These are phyloP conservation scores for Ctenochaetus hawaiiensis DNA, from an alignment of 2,797 vertebrate species.

Conservation along the genomic window DNA sequence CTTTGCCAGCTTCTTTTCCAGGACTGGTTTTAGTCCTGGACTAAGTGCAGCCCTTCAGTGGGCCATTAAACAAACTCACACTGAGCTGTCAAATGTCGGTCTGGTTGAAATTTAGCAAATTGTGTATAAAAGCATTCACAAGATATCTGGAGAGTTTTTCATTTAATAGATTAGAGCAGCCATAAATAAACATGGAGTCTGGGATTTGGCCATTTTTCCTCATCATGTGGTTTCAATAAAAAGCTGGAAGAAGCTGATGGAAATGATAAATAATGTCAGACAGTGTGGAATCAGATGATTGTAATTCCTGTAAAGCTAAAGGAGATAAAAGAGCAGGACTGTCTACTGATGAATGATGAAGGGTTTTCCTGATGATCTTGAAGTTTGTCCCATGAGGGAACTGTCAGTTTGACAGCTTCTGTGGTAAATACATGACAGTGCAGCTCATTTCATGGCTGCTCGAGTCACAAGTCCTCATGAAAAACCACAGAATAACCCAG, in stretches of 20 bases:
- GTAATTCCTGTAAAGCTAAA: background rate
- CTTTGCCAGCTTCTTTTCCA: too few species aligned
- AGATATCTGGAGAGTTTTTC: background rate
- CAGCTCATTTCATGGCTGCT: constrained; percentile 4
- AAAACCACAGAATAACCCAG: constrained; percentile 8
- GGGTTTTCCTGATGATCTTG: background rate
- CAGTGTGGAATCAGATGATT: background rate
- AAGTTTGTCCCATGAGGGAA: background rate
- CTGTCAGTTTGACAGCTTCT: constrained; percentile 9
- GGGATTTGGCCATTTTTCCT: background rate
- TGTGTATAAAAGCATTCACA: too few species aligned
- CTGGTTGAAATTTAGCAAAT: too few species aligned
- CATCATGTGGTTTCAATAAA: background rate
- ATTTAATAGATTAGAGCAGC: background rate
- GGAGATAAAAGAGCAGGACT: background rate
- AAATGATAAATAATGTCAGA: constrained; percentile 7
- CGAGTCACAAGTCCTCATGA: constrained; percentile 5
- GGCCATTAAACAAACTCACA: too few species aligned
- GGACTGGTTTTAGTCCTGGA: too few species aligned
- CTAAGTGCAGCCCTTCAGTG: too few species aligned
- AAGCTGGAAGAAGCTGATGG: background rate
- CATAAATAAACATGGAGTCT: background rate
- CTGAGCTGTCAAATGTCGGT: too few species aligned
- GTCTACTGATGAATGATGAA: background rate
- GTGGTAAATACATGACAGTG: background rate